Base-by-base conservation (phyloP, 2,113 vertebrate species). In the Phalacrocorax aristotelis region DNA sequence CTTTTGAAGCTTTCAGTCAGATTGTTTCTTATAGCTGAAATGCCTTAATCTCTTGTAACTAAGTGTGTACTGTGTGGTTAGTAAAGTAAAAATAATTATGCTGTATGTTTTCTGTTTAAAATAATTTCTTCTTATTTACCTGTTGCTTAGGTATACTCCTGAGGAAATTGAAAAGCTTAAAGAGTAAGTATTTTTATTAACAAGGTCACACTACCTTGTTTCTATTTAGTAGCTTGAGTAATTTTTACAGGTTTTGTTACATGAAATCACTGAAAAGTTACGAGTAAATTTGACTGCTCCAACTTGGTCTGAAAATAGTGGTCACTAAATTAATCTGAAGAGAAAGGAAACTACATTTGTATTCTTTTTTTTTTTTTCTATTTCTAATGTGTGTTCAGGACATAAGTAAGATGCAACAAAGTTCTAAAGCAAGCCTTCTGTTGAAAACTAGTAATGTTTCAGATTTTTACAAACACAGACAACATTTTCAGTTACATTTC, bases 131-230 rank as follows among this genome's bases (percentile, higher is more conserved):
- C 92, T 86, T 88, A 40, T 97, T 95, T 97, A 49, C 88, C 61
- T 94, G 26, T 96, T 96, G 25, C 26, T 44, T 98, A 99, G 99
- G 96, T 99, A 99, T 65, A 99, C 99, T 17, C 98, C 99, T 48
- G 99, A 99, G 70, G 99, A 99, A 98, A 99, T 99, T 64, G 99
- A 99, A 96, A 99, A 99, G 90, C 98, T 99, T 30, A 99, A 99
- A 98, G 98, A 99, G 99, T 99, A 98, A 99, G 99, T 99, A 75
- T 80, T 83, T 86, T 83, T 64, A 80, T 7, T 52, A 91, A 70
- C 6, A 51, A 65, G 4, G 2, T 95, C 10, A 23, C 17, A 42
- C 55, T 83, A 70, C 34, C 15, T 38, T 95, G 44, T 90, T 95
- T 96, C 2, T 96, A 23, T 83, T 86, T 89, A 86, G 70, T 74